phyloP scores from a whole-genome alignment of 2,888 invertebrate species.

The Papilio elwesi region DNA sequence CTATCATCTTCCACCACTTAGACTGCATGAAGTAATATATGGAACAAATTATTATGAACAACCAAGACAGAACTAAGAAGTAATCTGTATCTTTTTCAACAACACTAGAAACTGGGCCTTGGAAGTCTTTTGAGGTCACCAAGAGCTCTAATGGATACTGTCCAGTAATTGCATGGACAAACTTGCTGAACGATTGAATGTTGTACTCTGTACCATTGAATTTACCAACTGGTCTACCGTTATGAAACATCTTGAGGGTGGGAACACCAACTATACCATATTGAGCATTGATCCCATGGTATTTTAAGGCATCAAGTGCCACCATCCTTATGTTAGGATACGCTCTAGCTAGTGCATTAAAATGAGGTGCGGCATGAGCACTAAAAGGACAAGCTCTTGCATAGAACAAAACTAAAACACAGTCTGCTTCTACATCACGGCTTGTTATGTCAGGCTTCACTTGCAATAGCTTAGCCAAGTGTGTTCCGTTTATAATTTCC shows the following conservation, averaged over 20 bases:
- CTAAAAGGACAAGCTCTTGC: constrained; percentile 96
- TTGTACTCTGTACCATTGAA: constrained; percentile 93
- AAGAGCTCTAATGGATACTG: constrained; percentile 86
- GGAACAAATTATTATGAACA: constrained; percentile 90
- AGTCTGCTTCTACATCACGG: constrained; percentile 86
- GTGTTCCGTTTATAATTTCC: constrained; percentile 89
- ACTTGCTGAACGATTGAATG: constrained; percentile 90
- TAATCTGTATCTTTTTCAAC: constrained; percentile 91
- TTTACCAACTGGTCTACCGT: constrained; percentile 92
- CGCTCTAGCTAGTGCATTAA: constrained; percentile 93
- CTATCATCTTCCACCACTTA: constrained; percentile 89
- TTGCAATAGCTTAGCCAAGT: constrained; percentile 86
- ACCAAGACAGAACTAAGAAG: constrained; percentile 92
- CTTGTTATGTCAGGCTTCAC: constrained; percentile 86
- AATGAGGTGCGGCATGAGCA: constrained; percentile 94
- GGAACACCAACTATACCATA: constrained; percentile 96
- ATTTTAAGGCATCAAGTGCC: constrained; percentile 94
- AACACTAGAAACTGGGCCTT: constrained; percentile 91
- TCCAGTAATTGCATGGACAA: constrained; percentile 90
- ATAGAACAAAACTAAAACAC: constrained; percentile 94
- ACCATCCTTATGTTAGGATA: constrained; percentile 95
- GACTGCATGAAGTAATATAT: constrained; percentile 91
- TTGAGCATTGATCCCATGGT: constrained; percentile 93
- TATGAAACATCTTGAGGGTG: constrained; percentile 94
- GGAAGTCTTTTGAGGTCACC: constrained; percentile 90